Evolutionary conservation across 1,140 invertebrate genomes (phyloP).

Genomic region (Diorhabda carinulata): DNA sequence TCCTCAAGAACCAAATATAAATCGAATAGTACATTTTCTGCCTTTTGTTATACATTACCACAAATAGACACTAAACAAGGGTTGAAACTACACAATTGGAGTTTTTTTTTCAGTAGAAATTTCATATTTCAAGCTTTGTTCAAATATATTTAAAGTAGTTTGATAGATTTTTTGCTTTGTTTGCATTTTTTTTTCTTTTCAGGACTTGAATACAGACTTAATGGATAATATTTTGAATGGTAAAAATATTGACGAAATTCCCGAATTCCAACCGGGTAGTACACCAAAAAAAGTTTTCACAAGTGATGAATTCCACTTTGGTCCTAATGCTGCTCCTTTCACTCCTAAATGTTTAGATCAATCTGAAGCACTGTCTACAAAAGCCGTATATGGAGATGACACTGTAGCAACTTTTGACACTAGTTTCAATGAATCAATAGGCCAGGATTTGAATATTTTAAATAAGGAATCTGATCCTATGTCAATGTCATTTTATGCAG

Average conservation of each 20-base stretch:
- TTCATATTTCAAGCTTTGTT: too few relatives aligned
- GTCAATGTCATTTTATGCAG: constrained; percentile 66
- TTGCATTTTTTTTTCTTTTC: constrained; percentile 23
- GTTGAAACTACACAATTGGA: too few relatives aligned
- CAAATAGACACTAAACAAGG: too few relatives aligned
- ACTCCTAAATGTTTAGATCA: constrained; percentile 47
- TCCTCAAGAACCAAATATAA: too few relatives aligned
- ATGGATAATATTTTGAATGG: constrained; percentile 44
- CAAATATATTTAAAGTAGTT: too few relatives aligned
- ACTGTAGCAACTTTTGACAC: constrained; percentile 35
- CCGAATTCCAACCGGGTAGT: constrained; percentile 40
- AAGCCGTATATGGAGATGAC: constrained; percentile 53
- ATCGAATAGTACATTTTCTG: too few relatives aligned
- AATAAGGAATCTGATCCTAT: constrained; percentile 57
- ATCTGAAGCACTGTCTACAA: constrained; percentile 52
- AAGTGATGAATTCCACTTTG: constrained; percentile 45
- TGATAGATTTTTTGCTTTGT: too few relatives aligned
- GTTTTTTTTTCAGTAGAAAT: constrained; percentile 1
- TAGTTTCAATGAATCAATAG: constrained; percentile 27
- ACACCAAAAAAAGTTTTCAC: constrained; percentile 27
- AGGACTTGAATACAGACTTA: constrained; percentile 37
- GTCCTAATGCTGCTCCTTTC: constrained; percentile 38
- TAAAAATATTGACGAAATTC: constrained; percentile 44
- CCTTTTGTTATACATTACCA: too few relatives aligned
- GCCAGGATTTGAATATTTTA: constrained; percentile 7